Evolutionary conservation across 2,113 vertebrate species (phyloP).

Genomic region (human): DNA sequence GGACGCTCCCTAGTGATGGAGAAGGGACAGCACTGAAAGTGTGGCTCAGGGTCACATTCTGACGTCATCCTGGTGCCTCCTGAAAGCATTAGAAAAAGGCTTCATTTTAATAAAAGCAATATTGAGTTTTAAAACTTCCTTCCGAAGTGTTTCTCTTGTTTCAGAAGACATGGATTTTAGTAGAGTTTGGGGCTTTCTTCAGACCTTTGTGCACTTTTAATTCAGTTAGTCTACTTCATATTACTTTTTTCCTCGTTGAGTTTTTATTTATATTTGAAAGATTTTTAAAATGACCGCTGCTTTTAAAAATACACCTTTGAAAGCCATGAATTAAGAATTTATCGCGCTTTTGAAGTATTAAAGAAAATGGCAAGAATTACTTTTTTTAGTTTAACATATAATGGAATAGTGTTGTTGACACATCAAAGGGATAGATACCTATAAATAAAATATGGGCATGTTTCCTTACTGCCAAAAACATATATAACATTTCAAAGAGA

Average conservation of each 20-base stretch:
- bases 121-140: background rate
- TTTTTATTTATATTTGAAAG: conserved; percentile 36
- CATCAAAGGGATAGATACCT: conserved; percentile 45
- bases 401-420: conserved; percentile 31
- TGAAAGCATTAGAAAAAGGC: background rate
- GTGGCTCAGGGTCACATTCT: background rate
- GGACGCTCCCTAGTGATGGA: rapidly evolving
- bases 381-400: conserved; percentile 41
- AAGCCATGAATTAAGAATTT: conserved; percentile 44
- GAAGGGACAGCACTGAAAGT: background rate
- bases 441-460: conserved; percentile 45
- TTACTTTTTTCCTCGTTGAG: background rate
- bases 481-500: conserved; percentile 45
- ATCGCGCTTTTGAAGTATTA: conserved; percentile 40
- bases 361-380: conserved; percentile 51
- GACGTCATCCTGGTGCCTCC: rapidly evolving
- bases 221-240: background rate
- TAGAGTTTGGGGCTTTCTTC: background rate
- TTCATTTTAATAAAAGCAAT: background rate
- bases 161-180: background rate
- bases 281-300: background rate
- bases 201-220: background rate
- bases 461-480: background rate
- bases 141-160: background rate
- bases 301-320: conserved; percentile 43